phyloP scores from a whole-genome alignment of 2,113 vertebrate genomes.

The Notarius lentiginosus region DNA sequence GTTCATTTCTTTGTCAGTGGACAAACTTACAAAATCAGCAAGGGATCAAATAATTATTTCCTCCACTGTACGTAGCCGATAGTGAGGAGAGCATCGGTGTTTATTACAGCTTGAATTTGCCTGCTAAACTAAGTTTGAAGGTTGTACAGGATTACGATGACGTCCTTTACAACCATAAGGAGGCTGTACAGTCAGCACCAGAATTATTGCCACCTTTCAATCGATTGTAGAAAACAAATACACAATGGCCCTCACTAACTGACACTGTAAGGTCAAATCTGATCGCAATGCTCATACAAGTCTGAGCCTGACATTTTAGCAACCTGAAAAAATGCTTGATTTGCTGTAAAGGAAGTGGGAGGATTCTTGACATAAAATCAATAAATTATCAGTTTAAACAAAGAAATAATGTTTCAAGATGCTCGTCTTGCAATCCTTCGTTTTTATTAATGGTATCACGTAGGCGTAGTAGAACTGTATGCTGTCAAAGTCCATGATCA shows the following conservation, averaged over 20 bases:
- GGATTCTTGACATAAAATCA: background rate
- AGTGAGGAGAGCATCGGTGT: background rate
- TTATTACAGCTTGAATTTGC: background rate
- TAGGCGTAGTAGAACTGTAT: background rate
- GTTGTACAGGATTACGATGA: background rate
- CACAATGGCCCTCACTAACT: background rate
- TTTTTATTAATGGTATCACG: background rate
- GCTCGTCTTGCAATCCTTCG: background rate
- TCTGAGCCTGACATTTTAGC: background rate
- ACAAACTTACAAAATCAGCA: too few species aligned
- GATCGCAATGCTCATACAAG: background rate
- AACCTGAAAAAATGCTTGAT: background rate
- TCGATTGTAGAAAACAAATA: background rate
- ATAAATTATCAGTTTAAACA: background rate
- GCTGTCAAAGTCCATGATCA: background rate
- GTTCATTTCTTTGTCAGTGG: too few species aligned
- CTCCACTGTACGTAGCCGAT: background rate
- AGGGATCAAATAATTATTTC: too few species aligned
- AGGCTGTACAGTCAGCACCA: background rate
- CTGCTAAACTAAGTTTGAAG: background rate
- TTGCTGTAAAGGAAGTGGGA: background rate
- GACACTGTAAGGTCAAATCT: background rate
- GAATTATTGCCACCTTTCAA: background rate
- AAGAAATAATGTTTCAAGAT: background rate
- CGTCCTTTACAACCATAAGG: background rate